Percentiles rank a stretch among this genome's conserved stretches.
phyloP scores from a whole-genome alignment of 2,113 vertebrate species.

The Sterrhoptilus dennistouni region DNA sequence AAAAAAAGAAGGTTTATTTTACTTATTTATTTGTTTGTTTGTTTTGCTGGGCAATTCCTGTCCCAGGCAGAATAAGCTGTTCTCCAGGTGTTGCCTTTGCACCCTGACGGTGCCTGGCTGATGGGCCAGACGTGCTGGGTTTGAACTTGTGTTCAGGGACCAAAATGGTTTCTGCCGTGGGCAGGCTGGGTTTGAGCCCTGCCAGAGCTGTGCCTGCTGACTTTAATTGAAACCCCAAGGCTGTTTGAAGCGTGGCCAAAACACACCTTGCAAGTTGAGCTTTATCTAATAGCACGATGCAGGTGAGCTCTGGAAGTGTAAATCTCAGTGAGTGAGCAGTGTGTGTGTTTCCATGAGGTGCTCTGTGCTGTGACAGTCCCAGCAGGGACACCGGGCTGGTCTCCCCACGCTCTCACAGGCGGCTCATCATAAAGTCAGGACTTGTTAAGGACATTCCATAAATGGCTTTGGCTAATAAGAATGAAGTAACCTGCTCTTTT shows the following conservation, averaged over 20 bases:
- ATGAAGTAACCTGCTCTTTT: constrained; percentile 38
- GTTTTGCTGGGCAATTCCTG: background rate
- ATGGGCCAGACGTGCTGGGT: background rate
- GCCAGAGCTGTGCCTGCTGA: constrained; percentile 18
- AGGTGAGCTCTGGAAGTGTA: constrained; percentile 58
- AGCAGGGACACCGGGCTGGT: background rate
- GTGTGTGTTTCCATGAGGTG: constrained; percentile 58
- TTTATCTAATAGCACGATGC: constrained; percentile 70
- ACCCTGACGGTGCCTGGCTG: background rate
- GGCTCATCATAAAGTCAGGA: constrained; percentile 36
- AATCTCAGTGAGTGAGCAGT: constrained; percentile 69
- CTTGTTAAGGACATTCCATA: constrained; percentile 58
- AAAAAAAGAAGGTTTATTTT: background rate
- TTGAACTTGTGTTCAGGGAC: background rate
- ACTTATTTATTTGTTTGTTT: background rate
- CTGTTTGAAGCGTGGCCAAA: constrained; percentile 48
- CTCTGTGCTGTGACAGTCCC: constrained; percentile 24
- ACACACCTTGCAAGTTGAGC: constrained; percentile 75
- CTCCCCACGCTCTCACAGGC: background rate
- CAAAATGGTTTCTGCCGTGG: background rate
- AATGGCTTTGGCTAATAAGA: constrained; percentile 53
- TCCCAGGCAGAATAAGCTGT: background rate
- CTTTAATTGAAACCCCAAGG: constrained; percentile 55
- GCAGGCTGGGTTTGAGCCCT: constrained; percentile 24
- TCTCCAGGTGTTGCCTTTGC: background rate